Conservation (phyloP, 2,888 invertebrate species). For the Agrochola lychnidis region DNA sequence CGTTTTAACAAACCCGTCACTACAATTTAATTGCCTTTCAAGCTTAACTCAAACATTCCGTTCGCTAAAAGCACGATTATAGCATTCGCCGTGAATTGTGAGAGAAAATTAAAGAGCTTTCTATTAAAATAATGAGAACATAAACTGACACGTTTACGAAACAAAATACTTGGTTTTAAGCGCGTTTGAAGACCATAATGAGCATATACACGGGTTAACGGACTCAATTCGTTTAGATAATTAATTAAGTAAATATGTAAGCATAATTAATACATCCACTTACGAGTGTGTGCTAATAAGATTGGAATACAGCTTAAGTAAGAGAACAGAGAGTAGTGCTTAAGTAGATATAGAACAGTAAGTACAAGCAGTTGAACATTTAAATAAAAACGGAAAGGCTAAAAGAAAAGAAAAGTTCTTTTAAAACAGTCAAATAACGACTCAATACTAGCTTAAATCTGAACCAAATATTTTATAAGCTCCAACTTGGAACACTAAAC, state of each 20-base stretch:
- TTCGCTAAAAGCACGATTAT: conserved; percentile 29
- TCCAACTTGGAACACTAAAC: conserved; percentile 1
- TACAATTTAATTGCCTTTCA: conserved; percentile 33
- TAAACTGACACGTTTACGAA: conserved; percentile 36
- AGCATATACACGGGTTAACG: conserved; percentile 39
- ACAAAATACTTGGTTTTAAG: conserved; percentile 45
- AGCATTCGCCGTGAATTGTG: conserved; percentile 17
- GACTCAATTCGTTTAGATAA: conserved; percentile 28
- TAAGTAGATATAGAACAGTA: background rate
- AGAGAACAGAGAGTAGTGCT: too few relatives aligned
- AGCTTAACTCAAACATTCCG: conserved; percentile 22
- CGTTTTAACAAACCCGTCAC: conserved; percentile 10
- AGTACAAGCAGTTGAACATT: background rate
- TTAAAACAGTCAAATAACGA: background rate
- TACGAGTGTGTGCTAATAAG: background rate
- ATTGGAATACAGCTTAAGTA: conserved; percentile 12
- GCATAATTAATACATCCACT: conserved; percentile 26
- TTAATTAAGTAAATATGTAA: conserved; percentile 37
- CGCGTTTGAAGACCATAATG: conserved; percentile 47
- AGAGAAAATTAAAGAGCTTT: conserved; percentile 32
- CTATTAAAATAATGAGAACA: conserved; percentile 50
- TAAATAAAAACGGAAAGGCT: background rate
- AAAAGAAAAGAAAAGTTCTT: background rate
- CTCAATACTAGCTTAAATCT: background rate
- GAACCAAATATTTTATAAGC: background rate